Evolutionary conservation across 1,140 invertebrate species (phyloP).

Genomic region (Semibalanus balanoides): DNA sequence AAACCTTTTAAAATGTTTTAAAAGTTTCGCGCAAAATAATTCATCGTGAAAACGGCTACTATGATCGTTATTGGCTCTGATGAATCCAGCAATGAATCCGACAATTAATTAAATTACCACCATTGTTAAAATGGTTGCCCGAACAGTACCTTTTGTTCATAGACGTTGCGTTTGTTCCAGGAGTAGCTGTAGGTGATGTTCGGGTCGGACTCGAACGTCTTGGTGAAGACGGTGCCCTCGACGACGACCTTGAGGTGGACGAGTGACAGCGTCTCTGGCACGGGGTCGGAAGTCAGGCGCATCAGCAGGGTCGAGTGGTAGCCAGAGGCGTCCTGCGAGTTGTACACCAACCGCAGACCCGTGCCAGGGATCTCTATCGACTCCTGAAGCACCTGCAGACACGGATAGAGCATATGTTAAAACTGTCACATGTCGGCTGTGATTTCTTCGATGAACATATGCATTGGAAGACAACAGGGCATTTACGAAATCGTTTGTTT

Average conservation of each 20-base stretch:
- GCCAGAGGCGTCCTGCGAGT: slow-evolving; percentile 77
- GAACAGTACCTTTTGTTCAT: slow-evolving; percentile 68
- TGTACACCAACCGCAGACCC: slow-evolving; percentile 77
- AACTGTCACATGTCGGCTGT: too few species aligned
- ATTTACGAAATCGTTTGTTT: too few species aligned
- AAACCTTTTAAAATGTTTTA: too few species aligned
- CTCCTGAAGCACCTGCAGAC: slow-evolving; percentile 74
- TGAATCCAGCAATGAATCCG: too few species aligned
- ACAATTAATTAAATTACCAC: too few species aligned
- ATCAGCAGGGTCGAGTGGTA: slow-evolving; percentile 84
- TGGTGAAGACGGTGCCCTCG: slow-evolving; percentile 34
- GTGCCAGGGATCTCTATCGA: slow-evolving; percentile 80
- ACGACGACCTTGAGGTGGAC: slow-evolving; percentile 48
- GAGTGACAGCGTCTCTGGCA: slow-evolving; percentile 62
- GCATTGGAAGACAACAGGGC: too few species aligned
- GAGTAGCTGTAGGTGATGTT: slow-evolving; percentile 87
- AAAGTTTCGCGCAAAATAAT: too few species aligned
- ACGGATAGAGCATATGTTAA: background rate
- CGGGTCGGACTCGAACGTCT: slow-evolving; percentile 87
- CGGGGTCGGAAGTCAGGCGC: slow-evolving; percentile 62
- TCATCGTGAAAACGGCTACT: too few species aligned
- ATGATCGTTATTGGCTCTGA: too few species aligned
- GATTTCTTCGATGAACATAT: too few species aligned
- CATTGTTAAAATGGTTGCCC: background rate
- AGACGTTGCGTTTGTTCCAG: slow-evolving; percentile 94